These are phyloP conservation scores for Etheostoma nigrum DNA, from an alignment of 2,797 vertebrate genomes.

Conservation along the genomic window DNA sequence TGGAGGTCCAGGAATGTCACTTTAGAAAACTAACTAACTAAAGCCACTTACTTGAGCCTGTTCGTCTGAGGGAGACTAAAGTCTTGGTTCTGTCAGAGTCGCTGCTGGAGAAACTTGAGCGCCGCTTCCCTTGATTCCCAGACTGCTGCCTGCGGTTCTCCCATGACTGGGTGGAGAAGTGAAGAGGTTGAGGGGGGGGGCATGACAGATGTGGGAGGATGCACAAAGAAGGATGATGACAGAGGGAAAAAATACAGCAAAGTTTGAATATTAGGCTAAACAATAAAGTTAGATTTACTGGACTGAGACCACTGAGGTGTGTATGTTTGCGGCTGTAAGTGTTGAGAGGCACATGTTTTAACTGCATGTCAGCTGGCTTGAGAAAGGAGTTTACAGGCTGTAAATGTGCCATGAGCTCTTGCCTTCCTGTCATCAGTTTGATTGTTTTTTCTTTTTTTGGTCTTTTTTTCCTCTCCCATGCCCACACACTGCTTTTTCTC, in stretches of 20 bases:
- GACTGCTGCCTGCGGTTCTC: slow-evolving; percentile 81
- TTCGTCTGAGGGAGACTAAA: slow-evolving; percentile 90
- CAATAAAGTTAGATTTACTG: slow-evolving; percentile 39
- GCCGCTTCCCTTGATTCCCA: slow-evolving; percentile 88
- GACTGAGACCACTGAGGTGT: slow-evolving; percentile 26
- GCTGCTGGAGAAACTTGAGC: slow-evolving; percentile 92
- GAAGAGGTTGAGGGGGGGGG: neutral
- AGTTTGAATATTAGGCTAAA: slow-evolving; percentile 16
- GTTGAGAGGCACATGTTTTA: slow-evolving; percentile 47
- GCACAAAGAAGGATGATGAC: slow-evolving; percentile 28
- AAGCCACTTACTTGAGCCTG: slow-evolving; percentile 88
- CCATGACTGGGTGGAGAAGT: slow-evolving; percentile 68
- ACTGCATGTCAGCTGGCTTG: slow-evolving; percentile 60
- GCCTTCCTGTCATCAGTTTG: slow-evolving; percentile 54
- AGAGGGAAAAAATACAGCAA: slow-evolving; percentile 9
- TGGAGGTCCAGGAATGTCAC: neutral
- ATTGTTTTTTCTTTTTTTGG: slow-evolving; percentile 16
- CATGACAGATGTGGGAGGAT: slow-evolving; percentile 45
- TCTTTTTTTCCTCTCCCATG: neutral
- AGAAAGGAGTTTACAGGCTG: slow-evolving; percentile 65
- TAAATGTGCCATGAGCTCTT: slow-evolving; percentile 64
- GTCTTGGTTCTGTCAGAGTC: slow-evolving; percentile 88
- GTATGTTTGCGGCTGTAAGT: slow-evolving; percentile 47
- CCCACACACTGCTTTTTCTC: slow-evolving; percentile 23
- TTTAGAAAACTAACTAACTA: neutral